Conservation (phyloP, 2,888 invertebrate species). For the Dynastes maya region DNA sequence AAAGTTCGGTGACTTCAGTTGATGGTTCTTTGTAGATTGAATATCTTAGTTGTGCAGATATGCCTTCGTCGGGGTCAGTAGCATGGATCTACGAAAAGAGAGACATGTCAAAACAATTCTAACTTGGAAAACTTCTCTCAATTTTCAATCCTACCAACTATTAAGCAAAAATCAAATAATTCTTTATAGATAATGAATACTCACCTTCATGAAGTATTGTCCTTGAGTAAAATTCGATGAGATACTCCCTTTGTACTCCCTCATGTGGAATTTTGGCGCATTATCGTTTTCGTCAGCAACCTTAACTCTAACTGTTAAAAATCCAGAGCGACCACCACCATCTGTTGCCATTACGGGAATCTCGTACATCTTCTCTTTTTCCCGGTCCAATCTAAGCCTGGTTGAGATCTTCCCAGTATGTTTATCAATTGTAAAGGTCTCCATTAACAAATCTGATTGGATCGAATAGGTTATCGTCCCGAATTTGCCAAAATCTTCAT, state of each 20-base stretch:
- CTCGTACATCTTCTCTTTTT: slow-evolving; percentile 79
- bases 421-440: slow-evolving; percentile 83
- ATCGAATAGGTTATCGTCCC: slow-evolving; percentile 85
- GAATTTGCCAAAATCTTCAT: slow-evolving; percentile 87
- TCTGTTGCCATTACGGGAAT: slow-evolving; percentile 88
- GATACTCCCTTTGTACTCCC: slow-evolving; percentile 85
- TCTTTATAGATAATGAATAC: slow-evolving; percentile 24
- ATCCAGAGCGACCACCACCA: slow-evolving; percentile 84
- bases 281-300: slow-evolving; percentile 91
- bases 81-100: slow-evolving; percentile 70
- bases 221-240: slow-evolving; percentile 75
- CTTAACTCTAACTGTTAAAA: slow-evolving; percentile 84
- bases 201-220: slow-evolving; percentile 75
- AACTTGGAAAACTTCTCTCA: not conserved
- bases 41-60: slow-evolving; percentile 82
- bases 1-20: slow-evolving; percentile 76
- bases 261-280: slow-evolving; percentile 82
- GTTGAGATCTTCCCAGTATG: slow-evolving; percentile 81
- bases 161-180: too few relatives aligned
- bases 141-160: not conserved
- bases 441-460: slow-evolving; percentile 81
- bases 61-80: slow-evolving; percentile 84
- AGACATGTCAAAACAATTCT: not conserved
- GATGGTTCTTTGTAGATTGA: slow-evolving; percentile 82
- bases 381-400: slow-evolving; percentile 79